phyloP scores from a whole-genome alignment of 2,113 vertebrate genomes.

The Cynocephalus volans region DNA sequence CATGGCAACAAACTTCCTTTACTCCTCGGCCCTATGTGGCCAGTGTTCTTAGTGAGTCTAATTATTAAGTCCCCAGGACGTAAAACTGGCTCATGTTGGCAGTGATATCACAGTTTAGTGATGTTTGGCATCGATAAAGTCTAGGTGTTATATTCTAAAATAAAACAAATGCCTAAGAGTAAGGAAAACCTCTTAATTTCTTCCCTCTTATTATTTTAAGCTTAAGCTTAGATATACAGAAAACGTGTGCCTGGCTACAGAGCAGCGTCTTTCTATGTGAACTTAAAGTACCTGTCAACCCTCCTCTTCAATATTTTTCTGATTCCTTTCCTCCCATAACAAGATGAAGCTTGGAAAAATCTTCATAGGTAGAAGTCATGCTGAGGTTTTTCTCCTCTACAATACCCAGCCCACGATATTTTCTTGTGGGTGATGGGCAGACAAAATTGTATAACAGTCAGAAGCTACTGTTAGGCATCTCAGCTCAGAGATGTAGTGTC shows the following conservation, averaged over 20 bases:
- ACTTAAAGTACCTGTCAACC: not conserved
- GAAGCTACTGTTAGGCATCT: not conserved
- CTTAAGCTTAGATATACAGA: not conserved
- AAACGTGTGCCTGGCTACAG: not conserved
- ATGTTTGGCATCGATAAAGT: not conserved
- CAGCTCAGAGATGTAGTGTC: not conserved
- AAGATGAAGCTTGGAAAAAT: conserved; percentile 49
- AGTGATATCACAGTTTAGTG: not conserved
- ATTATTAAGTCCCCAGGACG: not conserved
- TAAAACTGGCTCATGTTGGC: not conserved
- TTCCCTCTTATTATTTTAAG: not conserved
- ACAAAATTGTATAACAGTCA: not conserved
- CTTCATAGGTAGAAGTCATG: not conserved
- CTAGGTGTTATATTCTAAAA: not conserved
- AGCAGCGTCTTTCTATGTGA: not conserved
- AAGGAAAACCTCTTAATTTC: not conserved
- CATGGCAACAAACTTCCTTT: not conserved
- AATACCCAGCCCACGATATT: not conserved
- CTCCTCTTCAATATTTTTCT: not conserved
- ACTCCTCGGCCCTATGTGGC: not conserved
- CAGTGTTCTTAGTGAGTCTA: not conserved
- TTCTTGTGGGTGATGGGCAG: not conserved
- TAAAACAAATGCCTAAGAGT: not conserved
- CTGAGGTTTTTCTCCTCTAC: not conserved
- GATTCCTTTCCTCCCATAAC: not conserved